A percentile compares a stretch with the other conserved stretches of the same genome.
phyloP scores from a whole-genome alignment of 2,113 vertebrate species.

The Geococcyx californianus region DNA sequence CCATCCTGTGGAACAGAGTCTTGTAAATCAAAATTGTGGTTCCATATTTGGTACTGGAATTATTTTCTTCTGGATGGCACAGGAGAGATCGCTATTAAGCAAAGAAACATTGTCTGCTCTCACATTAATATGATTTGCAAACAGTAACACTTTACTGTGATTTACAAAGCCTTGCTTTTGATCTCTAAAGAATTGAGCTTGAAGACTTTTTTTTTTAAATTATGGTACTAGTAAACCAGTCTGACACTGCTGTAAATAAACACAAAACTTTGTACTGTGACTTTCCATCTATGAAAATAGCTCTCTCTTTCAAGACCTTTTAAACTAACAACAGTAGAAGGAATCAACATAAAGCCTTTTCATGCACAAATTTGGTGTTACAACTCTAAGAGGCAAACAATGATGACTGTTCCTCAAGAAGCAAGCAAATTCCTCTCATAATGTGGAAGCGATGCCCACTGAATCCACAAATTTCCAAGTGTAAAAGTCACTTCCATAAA shows the following conservation, averaged over 20 bases:
- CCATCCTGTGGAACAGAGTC: neutral
- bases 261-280: neutral
- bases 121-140: neutral
- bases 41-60: neutral
- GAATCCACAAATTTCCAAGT: neutral
- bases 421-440: neutral
- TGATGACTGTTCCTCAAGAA: neutral
- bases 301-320: neutral
- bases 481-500: neutral
- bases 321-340: neutral
- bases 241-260: neutral
- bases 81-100: neutral
- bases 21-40: neutral
- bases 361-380: neutral
- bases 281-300: neutral
- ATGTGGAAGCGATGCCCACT: neutral
- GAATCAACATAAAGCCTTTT: neutral
- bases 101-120: neutral
- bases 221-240: neutral
- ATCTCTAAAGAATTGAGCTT: neutral
- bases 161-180: neutral
- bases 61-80: neutral
- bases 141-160: neutral
- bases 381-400: neutral
- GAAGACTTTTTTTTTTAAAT: neutral